phyloP scores from a whole-genome alignment of 2,113 vertebrate genomes.

The Myiagra hebetior region DNA sequence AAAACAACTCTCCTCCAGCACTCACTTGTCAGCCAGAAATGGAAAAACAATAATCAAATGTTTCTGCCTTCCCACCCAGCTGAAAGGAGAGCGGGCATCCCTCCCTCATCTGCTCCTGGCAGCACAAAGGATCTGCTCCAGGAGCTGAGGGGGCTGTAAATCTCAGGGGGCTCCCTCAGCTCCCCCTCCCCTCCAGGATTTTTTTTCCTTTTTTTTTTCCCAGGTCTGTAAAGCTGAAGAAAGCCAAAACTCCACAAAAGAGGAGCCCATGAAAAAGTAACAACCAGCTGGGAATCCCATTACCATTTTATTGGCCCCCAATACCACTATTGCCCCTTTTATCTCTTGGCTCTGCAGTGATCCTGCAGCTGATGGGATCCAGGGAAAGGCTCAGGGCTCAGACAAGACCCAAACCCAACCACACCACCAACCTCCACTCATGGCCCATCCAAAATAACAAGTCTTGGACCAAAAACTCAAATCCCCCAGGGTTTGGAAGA shows the following conservation, averaged over 20 bases:
- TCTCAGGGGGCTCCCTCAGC: neutral
- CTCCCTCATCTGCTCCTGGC: neutral
- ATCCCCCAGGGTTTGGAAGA: neutral
- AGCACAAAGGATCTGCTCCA: neutral
- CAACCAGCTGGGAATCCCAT: slow-evolving; percentile 1
- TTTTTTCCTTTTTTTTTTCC: rapidly evolving
- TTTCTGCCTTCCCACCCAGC: neutral
- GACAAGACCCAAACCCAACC: neutral
- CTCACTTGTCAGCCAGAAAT: neutral
- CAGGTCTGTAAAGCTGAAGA: neutral
- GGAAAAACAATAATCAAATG: neutral
- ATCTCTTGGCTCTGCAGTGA: neutral
- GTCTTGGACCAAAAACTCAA: neutral
- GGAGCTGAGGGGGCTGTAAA: neutral
- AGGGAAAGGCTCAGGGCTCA: neutral
- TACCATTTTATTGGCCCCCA: slow-evolving; percentile 37
- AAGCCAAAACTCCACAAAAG: neutral
- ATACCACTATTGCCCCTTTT: neutral
- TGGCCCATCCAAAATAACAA: neutral
- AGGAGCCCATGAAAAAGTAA: neutral
- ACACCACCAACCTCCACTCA: neutral
- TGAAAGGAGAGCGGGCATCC: neutral
- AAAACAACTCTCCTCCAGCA: neutral
- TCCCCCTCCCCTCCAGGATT: neutral
- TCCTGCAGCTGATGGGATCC: neutral